Conservation (phyloP, 1,140 invertebrate species). For the Microplitis mediator region DNA sequence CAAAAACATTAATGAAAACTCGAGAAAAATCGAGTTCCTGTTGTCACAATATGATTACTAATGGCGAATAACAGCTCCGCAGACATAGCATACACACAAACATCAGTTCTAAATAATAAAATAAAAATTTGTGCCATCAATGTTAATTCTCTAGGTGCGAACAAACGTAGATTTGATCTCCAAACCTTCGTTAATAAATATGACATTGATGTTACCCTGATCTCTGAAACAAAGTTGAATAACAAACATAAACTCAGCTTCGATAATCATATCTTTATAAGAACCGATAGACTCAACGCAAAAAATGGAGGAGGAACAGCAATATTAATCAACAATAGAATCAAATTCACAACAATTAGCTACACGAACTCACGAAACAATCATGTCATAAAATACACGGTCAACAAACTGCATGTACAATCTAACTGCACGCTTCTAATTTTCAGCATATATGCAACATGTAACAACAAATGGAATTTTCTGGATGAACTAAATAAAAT, state of each 20-base stretch:
- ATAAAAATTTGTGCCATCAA: conserved; percentile 18
- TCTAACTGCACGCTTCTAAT: not conserved
- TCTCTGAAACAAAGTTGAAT: conserved; percentile 25
- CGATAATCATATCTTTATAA: conserved; percentile 1
- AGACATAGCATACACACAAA: too few species aligned
- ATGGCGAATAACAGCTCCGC: not conserved
- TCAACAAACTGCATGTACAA: conserved; percentile 33
- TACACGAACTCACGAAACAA: not conserved
- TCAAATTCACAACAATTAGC: not conserved
- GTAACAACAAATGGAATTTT: not conserved
- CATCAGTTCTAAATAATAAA: not conserved
- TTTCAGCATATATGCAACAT: not conserved
- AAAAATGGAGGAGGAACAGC: conserved; percentile 19
- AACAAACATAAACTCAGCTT: conserved; percentile 2
- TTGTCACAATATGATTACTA: not conserved
- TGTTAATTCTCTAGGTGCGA: conserved; percentile 10
- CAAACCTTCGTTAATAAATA: not conserved
- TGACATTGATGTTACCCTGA: not conserved
- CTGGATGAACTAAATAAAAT: not conserved
- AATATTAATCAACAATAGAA: not conserved
- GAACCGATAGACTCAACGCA: conserved; percentile 3
- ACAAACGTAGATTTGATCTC: conserved; percentile 7
- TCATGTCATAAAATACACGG: conserved; percentile 40
- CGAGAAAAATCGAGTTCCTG: not conserved
- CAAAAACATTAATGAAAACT: not conserved